These are phyloP conservation scores for Furcifer pardalis DNA, from an alignment of 2,797 vertebrate species.

Conservation along the genomic window DNA sequence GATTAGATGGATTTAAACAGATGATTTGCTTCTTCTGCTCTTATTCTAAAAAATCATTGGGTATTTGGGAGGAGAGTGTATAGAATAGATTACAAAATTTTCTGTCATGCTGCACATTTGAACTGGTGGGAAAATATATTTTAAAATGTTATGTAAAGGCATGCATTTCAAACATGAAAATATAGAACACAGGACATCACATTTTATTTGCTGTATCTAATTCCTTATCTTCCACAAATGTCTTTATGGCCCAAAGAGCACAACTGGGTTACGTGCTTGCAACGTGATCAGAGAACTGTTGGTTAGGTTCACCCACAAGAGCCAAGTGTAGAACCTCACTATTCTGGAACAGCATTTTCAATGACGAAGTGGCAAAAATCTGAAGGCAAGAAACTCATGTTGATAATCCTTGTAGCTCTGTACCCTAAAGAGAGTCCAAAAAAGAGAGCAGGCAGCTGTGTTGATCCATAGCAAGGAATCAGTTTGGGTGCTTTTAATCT, in stretches of 20 bases:
- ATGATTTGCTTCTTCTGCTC: not conserved
- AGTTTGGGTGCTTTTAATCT: not conserved
- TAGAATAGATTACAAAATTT: not conserved
- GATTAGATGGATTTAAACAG: too few species aligned
- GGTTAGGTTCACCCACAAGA: not conserved
- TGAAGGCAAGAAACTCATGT: too few species aligned
- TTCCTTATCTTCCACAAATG: not conserved
- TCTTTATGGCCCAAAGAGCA: not conserved
- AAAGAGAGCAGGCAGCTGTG: not conserved
- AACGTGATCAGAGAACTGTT: not conserved
- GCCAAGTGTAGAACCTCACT: not conserved
- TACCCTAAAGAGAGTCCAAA: not conserved
- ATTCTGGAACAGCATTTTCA: not conserved
- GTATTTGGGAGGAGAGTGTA: not conserved
- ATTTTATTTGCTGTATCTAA: not conserved
- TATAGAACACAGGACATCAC: not conserved
- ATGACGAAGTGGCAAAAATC: too few species aligned
- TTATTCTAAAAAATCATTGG: not conserved
- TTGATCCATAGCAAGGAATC: not conserved
- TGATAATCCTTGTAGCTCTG: too few species aligned
- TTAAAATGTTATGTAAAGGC: not conserved
- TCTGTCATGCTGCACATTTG: not conserved
- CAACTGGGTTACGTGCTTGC: too few species aligned
- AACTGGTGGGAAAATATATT: not conserved
- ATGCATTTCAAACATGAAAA: not conserved